Evolutionary conservation across 2,797 vertebrate species (phyloP), one percentile per base, ranked within the genome.

Genomic region (Odontamblyopus rebecca): DNA sequence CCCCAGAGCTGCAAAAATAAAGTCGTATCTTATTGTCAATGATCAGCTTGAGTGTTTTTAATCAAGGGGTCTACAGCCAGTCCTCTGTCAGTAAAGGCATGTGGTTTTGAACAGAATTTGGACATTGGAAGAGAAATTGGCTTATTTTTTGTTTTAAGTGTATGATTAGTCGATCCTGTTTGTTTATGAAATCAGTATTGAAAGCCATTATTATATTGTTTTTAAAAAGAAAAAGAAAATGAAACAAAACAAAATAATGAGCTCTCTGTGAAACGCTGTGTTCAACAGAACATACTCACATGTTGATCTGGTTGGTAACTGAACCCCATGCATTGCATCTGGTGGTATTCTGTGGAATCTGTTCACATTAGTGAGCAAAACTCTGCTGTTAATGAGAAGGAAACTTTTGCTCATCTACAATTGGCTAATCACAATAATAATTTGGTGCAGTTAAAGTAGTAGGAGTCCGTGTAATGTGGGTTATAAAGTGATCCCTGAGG

Each of bases 401-500:
- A 73, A 68, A 71, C 35, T 29, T 82, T 80, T 73, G 60, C 59
- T 64, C 63, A 61, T 48, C 54, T 71, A 23, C 32, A 69, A 73
- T 66, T 60, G 23, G 59, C 61, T 60, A 67, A 82, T 76, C 67
- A 80, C 3, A 6, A 30, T 67, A 81, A 69, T 61, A 72, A 19
- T 51, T 53, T 44, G 72, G 69, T 63, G 11, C 60, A 65, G 61
- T 65, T 29, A 35, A 35, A 71, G 41, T 38, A 19, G 60, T 48
- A 66, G 26, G 30, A 61, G 16, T 48, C 5, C 23, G 5, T 68
- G 19, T 63, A 69, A 67, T 64, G 59, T 72, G 68, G 74, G 66
- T 50, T 48, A 68, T 68, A 72, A 79, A 73, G 59, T 65, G 64
- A 23, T 75, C 57, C 61, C 53, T 66, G 53, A 26, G 67, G 66